Conservation (phyloP, 1,140 invertebrate species). For the Heliothis subflexa region DNA sequence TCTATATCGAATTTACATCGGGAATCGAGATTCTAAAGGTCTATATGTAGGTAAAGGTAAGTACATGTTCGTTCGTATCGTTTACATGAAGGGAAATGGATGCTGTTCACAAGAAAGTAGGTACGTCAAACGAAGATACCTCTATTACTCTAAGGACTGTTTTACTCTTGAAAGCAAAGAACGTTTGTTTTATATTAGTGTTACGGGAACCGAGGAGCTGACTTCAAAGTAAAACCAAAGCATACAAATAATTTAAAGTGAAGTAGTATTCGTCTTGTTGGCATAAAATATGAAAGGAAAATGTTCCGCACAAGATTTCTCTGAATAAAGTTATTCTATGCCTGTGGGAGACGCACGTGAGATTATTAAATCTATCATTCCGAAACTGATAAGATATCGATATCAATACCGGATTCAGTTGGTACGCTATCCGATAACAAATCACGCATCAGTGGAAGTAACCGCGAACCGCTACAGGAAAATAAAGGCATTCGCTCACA, state of each 20-base stretch:
- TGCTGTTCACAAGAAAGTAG: background rate
- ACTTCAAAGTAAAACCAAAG: too few species aligned
- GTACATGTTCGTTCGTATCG: background rate
- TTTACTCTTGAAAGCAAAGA: background rate
- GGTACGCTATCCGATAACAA: slow-evolving; percentile 5
- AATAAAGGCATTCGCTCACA: slow-evolving; percentile 67
- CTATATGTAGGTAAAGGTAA: background rate
- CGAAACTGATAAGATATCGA: background rate
- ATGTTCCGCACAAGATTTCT: too few species aligned
- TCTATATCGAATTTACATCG: slow-evolving; percentile 39
- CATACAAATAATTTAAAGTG: too few species aligned
- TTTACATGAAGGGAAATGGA: background rate
- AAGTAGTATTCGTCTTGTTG: too few species aligned
- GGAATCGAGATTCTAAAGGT: slow-evolving; percentile 13
- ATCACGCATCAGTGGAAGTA: slow-evolving; percentile 33
- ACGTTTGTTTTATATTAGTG: background rate
- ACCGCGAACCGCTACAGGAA: slow-evolving; percentile 48
- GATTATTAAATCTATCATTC: background rate
- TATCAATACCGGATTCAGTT: background rate
- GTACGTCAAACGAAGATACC: background rate
- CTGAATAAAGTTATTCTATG: too few species aligned
- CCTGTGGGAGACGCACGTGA: background rate
- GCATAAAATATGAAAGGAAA: too few species aligned
- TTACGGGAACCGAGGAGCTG: too few species aligned
- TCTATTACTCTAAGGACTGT: background rate